Percentiles rank a stretch among this genome's conserved stretches.
Evolutionary conservation across 1,140 invertebrate species (phyloP).

Genomic region (Colletes gigas): DNA sequence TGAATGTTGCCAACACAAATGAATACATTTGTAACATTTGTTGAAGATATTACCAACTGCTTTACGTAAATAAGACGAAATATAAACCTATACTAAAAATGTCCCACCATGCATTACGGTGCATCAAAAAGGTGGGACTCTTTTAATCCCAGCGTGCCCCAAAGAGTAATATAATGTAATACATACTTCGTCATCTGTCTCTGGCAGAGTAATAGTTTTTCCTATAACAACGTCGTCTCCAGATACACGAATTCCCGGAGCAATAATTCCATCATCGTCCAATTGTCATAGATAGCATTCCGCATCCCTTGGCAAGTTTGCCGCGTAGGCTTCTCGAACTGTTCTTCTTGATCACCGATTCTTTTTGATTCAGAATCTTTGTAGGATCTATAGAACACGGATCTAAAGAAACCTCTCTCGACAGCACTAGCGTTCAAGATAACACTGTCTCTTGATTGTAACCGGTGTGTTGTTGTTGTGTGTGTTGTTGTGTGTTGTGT

Average conservation of each 20-base stretch:
- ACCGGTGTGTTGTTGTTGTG: no score
- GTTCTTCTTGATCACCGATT: conserved; percentile 97
- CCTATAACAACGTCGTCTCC: conserved; percentile 99
- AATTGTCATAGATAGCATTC: conserved; percentile 98
- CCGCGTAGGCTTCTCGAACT: conserved; percentile 98
- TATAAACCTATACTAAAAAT: no score
- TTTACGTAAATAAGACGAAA: no score
- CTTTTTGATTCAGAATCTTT: conserved; percentile 98
- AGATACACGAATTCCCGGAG: conserved; percentile 98
- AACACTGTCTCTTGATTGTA: conserved; percentile 99
- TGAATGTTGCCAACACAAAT: no score
- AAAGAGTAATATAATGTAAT: conserved; percentile 31
- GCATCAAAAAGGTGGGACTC: no score
- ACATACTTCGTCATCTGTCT: conserved; percentile 95
- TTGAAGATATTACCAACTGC: no score
- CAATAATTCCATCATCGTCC: conserved; percentile 99
- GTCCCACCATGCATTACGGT: no score
- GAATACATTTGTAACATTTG: no score
- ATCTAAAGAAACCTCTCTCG: conserved; percentile 99
- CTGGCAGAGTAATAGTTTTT: conserved; percentile 98
- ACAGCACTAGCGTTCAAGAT: conserved; percentile 99
- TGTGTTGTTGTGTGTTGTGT: no score
- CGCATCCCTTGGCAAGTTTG: conserved; percentile 98
- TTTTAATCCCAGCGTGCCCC: no score
- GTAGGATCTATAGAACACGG: conserved; percentile 99